Conservation (phyloP, 2,888 invertebrate species). For the Caenorhabditis imperialis region DNA sequence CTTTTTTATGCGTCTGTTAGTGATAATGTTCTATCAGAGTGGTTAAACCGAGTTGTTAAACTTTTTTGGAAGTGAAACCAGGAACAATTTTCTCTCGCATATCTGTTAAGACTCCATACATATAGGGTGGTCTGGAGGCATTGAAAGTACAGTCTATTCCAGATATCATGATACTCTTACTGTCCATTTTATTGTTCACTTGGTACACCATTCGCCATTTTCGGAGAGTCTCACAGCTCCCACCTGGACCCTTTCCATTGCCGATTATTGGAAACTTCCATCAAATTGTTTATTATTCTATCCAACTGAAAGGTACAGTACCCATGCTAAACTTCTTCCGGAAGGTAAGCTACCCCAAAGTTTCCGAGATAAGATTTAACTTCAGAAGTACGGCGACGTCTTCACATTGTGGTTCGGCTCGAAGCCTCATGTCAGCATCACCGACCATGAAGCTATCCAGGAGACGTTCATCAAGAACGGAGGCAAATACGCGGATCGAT, state of each 20-base stretch:
- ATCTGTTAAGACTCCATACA: too few relatives aligned
- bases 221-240: conserved; percentile 1
- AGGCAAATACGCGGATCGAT: neutral
- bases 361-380: too few relatives aligned
- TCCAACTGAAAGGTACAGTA: conserved; percentile 19
- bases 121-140: too few relatives aligned
- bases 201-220: conserved; percentile 5
- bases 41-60: too few relatives aligned
- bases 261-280: conserved; percentile 31
- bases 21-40: too few relatives aligned
- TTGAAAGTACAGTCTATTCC: too few relatives aligned
- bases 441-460: conserved; percentile 1
- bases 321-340: conserved; percentile 14
- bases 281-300: conserved; percentile 19
- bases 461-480: neutral
- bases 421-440: neutral
- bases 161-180: too few relatives aligned
- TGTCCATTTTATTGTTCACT: too few relatives aligned
- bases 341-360: conserved; percentile 4
- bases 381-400: conserved; percentile 1
- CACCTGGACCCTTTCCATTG: too few relatives aligned
- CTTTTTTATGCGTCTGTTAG: too few relatives aligned
- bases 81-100: too few relatives aligned
- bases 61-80: too few relatives aligned
- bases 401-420: conserved; percentile 5